Evolutionary conservation across 1,140 invertebrate species (phyloP), one percentile per base, ranked within the genome.

Genomic region (Calosoma granatense): DNA sequence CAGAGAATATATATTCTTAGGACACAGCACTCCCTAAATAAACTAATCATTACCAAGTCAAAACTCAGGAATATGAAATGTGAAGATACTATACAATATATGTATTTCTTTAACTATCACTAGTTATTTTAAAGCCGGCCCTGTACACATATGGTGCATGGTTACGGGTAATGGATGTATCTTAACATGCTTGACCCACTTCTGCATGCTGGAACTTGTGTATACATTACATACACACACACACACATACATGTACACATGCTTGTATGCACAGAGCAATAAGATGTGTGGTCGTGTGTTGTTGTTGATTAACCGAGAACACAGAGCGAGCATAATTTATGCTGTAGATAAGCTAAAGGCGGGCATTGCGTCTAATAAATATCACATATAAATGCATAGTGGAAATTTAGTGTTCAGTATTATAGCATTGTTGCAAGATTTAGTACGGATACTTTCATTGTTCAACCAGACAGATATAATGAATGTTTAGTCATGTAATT

Each of bases 151-250:
- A n/a, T n/a, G 6, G 26, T 36, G 26, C 26, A 36, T 36, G 6
- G 26, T n/a, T 9, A 9, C 26, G 26, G n/a, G 26, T 36, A 36
- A 36, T 36, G 26, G 26, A 36, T 36, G 26, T 36, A 36, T 36
- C 26, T 36, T n/a, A 36, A 36, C 26, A 36, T 36, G 26, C n/a
- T 36, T 36, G 26, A 36, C 26, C 26, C 26, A 36, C 26, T 36
- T 36, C 6, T 36, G 6, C 26, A n/a, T 36, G 6, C 6, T 36
- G n/a, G n/a, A 36, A 36, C 26, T 36, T 36, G n/a, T 36, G n/a
- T 36, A 36, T 36, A 36, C n/a, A 36, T 36, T 36, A 36, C n/a
- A 36, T 36, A 36, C n/a, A 36, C n/a, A 36, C n/a, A 36, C n/a
- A 36, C n/a, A n/a, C n/a, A 36, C 6, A 36, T 36, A 36, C 26